Base-by-base conservation (phyloP, 2,113 vertebrate species). In the Aphyosemion australe region DNA sequence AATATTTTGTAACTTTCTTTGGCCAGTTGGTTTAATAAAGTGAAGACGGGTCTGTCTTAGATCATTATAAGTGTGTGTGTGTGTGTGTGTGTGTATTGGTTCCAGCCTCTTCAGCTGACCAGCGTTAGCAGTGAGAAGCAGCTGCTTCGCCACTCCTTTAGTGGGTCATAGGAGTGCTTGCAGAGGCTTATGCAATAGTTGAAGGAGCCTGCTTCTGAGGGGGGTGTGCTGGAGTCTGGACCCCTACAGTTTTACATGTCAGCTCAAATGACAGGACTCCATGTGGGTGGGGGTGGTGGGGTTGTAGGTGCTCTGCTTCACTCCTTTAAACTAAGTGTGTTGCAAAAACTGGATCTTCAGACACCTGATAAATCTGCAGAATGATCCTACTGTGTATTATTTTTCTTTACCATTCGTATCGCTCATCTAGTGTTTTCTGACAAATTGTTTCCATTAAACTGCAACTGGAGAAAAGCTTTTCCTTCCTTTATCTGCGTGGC, bases 121-220 rank as follows among this genome's bases (percentile, higher is more conserved):
- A 18, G 9, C 42, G 13, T 68, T 61, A 70, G 20, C 12, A 39
- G 31, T 64, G 48, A 49, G 49, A 67, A 61, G 65, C 43, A 55
- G 43, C 39, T 50, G 39, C 68, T n/a, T 50, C 16, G 46, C 20
- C 14, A 39, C 34, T 54, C 49, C 32, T 72, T 50, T 1, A 15
- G 42, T 4, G 14, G 64, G 63, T 61, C 67, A 74, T 37, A 8
- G 31, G 43, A 41, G 69, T 42, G 19, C 61, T 37, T 48, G 51
- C 26, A 50, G 74, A 53, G 39, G 60, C 49, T 85, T 83, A 81
- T 67, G 81, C 70, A 79, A 79, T 79, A 71, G 55, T 65, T 37
- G 55, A 65, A 63, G 56, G 60, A 72, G 53, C 50, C 54, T 61
- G 67, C 79, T 42, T 79, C 49, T 71, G 54, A 2, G 63, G 56